Percentiles rank a stretch among this genome's conserved stretches.
Conservation (phyloP, 2,888 invertebrate species). For the Epinotia bilunana region DNA sequence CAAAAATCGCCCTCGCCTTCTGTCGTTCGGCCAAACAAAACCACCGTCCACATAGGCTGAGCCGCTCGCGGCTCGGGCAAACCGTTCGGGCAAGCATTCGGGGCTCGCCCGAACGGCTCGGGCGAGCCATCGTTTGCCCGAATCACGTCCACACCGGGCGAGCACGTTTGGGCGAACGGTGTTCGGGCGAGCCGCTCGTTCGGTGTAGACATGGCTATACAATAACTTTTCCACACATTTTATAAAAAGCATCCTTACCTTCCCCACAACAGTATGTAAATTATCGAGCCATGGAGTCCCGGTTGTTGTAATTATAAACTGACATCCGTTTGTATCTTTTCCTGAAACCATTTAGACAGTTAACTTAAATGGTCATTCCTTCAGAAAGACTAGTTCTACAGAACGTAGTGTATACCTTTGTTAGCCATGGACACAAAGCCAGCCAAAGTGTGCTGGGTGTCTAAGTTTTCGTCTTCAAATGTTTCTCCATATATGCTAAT, state of each 20-base stretch:
- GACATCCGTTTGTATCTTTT: constrained; percentile 96
- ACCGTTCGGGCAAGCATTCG: too few relatives aligned
- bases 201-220: too few relatives aligned
- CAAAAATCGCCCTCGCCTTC: too few relatives aligned
- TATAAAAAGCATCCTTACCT: constrained; percentile 79
- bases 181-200: too few relatives aligned
- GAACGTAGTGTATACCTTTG: constrained; percentile 75
- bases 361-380: not conserved
- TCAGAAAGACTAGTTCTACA: not conserved
- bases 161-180: too few relatives aligned
- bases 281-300: constrained; percentile 95
- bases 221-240: not conserved
- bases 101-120: too few relatives aligned
- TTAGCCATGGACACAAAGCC: constrained; percentile 98
- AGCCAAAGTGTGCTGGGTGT: constrained; percentile 90
- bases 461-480: constrained; percentile 95
- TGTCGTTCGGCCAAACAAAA: too few relatives aligned
- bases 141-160: too few relatives aligned
- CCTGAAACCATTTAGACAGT: constrained; percentile 73
- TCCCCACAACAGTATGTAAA: constrained; percentile 95
- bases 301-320: constrained; percentile 96
- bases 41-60: too few relatives aligned
- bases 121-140: too few relatives aligned
- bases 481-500: constrained; percentile 93
- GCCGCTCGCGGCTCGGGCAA: too few relatives aligned